Evolutionary conservation across 2,888 invertebrate species (phyloP).

Genomic region (Drosophila recens): DNA sequence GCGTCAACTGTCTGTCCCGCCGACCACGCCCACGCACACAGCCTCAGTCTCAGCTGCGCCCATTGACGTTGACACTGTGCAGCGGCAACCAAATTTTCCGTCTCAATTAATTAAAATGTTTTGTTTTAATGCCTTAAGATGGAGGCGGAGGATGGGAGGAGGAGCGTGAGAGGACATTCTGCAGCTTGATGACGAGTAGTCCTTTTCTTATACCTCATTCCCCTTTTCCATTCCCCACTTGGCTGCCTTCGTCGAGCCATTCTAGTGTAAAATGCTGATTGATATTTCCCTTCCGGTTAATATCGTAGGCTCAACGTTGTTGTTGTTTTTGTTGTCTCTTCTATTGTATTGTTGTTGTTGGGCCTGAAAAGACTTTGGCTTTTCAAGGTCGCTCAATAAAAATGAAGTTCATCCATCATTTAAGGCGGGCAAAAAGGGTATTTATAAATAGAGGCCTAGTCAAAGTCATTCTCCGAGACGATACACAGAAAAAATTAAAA

Average conservation of each 20-base stretch:
- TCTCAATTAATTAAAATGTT: slow-evolving; percentile 79
- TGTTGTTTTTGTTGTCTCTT: slow-evolving; percentile 16
- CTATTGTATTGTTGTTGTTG: slow-evolving; percentile 13
- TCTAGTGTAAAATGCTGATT: slow-evolving; percentile 76
- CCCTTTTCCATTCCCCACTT: background rate
- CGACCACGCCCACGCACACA: slow-evolving; percentile 25
- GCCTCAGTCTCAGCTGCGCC: slow-evolving; percentile 37
- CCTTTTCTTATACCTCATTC: slow-evolving; percentile 11
- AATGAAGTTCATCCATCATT: slow-evolving; percentile 80
- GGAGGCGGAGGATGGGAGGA: background rate
- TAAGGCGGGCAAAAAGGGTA: slow-evolving; percentile 23
- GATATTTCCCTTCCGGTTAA: slow-evolving; percentile 76
- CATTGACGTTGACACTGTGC: slow-evolving; percentile 57
- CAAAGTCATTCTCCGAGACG: background rate
- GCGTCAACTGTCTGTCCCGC: slow-evolving; percentile 29
- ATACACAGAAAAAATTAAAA: too few species aligned
- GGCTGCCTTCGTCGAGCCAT: slow-evolving; percentile 41
- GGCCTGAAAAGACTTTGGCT: slow-evolving; percentile 41
- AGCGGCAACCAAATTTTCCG: slow-evolving; percentile 57
- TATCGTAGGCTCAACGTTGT: slow-evolving; percentile 51
- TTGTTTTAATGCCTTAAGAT: slow-evolving; percentile 61
- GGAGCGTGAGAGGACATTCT: background rate
- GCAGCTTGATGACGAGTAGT: slow-evolving; percentile 30
- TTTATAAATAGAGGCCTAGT: background rate
- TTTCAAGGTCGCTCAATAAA: slow-evolving; percentile 73